These are phyloP conservation scores for Fopius arisanus DNA, from an alignment of 1,140 invertebrate genomes.

Conservation along the genomic window DNA sequence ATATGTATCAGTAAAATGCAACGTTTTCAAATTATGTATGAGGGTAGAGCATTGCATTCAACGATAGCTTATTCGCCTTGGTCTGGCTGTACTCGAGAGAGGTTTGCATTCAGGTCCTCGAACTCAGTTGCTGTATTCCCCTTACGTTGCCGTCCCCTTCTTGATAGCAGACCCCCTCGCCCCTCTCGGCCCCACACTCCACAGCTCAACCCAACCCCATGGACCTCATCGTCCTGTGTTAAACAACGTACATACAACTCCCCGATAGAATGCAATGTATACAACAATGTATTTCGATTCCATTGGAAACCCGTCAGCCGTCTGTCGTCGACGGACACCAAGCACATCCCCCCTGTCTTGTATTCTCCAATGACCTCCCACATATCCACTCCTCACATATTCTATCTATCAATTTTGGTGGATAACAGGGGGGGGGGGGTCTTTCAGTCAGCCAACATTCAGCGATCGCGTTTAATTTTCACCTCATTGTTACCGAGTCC, in stretches of 20 bases:
- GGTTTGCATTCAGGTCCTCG: constrained; percentile 26
- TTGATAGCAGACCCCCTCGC: not conserved
- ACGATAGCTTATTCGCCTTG: constrained; percentile 12
- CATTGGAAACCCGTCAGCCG: constrained; percentile 6
- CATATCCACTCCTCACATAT: not conserved
- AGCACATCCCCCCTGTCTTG: not conserved
- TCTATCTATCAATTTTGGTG: constrained; percentile 7
- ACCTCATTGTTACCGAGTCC: not conserved
- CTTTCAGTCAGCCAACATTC: too few relatives aligned
- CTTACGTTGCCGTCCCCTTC: not conserved
- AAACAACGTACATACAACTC: constrained; percentile 3
- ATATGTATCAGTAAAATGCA: constrained; percentile 24
- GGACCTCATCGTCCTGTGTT: not conserved
- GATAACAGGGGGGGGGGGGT: constrained; percentile 9
- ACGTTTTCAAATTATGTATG: constrained; percentile 10
- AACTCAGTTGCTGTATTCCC: constrained; percentile 13
- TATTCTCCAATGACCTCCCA: not conserved
- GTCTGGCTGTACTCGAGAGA: constrained; percentile 7
- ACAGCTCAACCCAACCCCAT: too few relatives aligned
- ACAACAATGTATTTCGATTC: constrained; percentile 25
- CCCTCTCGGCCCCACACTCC: not conserved
- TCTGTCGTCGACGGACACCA: not conserved
- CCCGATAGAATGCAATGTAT: constrained; percentile 7
- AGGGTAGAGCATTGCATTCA: constrained; percentile 3
- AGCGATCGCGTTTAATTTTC: not conserved